A percentile compares a stretch with the other conserved stretches of the same genome.
These are phyloP conservation scores for Microplitis manilae DNA, from an alignment of 2,888 invertebrate species.

Conservation along the genomic window DNA sequence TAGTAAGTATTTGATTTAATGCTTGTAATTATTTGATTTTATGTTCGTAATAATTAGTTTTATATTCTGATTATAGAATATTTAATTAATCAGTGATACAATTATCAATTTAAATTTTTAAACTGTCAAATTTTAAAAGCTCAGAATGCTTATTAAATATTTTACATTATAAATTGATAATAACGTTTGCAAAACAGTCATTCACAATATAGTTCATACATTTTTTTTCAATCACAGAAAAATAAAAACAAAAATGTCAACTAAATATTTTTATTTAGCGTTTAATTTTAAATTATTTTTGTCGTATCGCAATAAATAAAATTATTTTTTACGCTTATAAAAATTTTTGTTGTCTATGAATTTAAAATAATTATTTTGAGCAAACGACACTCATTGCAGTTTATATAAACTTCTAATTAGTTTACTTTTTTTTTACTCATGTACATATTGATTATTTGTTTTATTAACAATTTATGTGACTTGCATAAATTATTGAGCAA, in stretches of 20 bases:
- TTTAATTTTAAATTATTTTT: not conserved
- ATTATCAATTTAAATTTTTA: not conserved
- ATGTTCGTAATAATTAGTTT: not conserved
- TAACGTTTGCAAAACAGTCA: not conserved
- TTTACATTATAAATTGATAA: not conserved
- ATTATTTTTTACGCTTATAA: not conserved
- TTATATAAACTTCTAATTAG: not conserved
- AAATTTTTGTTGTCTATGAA: not conserved
- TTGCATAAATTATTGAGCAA: not conserved
- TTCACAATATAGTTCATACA: not conserved
- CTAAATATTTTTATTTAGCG: not conserved
- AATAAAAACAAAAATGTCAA: not conserved
- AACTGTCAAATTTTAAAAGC: not conserved
- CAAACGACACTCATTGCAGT: not conserved
- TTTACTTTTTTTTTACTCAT: not conserved
- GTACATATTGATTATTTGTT: not conserved
- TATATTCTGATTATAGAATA: not conserved
- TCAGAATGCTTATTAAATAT: slow-evolving; percentile 12
- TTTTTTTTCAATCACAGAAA: not conserved
- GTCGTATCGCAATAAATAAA: not conserved
- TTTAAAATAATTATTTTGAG: not conserved
- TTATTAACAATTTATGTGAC: not conserved
- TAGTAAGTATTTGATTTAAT: not conserved
- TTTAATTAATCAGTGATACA: not conserved
- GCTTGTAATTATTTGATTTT: not conserved